Conservation (phyloP, 1,140 invertebrate species). For the Zaprionus inermis region DNA sequence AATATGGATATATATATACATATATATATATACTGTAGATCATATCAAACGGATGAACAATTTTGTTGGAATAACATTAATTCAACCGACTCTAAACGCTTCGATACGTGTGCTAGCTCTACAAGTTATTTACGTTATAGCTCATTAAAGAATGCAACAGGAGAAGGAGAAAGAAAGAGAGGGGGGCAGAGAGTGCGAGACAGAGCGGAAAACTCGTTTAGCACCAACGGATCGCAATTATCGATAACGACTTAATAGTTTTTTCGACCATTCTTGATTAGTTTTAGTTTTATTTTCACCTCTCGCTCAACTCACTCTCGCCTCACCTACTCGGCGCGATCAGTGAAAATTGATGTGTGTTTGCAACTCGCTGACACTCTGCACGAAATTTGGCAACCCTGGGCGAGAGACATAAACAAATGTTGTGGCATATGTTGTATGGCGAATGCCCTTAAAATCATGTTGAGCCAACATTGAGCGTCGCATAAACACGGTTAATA, state of each 20-base stretch:
- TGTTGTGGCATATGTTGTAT: constrained; percentile 10
- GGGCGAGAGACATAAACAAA: neutral
- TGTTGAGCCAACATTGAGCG: constrained; percentile 12
- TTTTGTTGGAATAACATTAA: neutral
- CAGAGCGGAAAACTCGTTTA: neutral
- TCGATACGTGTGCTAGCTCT: neutral
- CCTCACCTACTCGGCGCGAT: neutral
- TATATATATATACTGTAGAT: no score
- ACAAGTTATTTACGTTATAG: neutral
- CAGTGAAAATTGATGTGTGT: neutral
- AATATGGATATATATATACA: neutral
- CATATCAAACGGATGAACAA: neutral
- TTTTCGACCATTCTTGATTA: neutral
- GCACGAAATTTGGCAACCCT: constrained; percentile 18
- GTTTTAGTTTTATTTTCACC: neutral
- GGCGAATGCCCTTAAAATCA: constrained; percentile 9
- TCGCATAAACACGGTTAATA: constrained; percentile 16
- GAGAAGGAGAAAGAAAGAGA: constrained; percentile 5
- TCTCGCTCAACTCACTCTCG: neutral
- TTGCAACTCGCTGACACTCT: constrained; percentile 14
- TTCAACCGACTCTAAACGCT: neutral
- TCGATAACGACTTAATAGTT: neutral
- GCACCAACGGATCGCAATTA: constrained; percentile 4
- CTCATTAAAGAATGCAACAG: constrained; percentile 3
- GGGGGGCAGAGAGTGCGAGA: neutral